Base-by-base conservation (phyloP, 2,797 vertebrate genomes). In the Eidolon dupreanum region DNA sequence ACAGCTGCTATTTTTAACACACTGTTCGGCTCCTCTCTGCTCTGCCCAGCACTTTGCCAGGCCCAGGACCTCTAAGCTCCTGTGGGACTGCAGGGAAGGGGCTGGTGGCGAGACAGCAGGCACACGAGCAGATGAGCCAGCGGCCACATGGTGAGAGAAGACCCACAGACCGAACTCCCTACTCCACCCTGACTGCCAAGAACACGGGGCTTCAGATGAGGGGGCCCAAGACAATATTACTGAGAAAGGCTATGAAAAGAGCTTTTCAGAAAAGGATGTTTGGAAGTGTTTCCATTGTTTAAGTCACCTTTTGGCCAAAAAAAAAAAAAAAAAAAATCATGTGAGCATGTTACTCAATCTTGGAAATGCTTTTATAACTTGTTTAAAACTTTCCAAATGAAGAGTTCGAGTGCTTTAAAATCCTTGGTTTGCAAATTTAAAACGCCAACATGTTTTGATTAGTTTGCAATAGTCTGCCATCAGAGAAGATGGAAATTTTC, bases 381-480 rank as follows among this genome's bases (percentile, higher is more conserved):
- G 55, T 77, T 95, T 65, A 95, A 77, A 87, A 91, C 28, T 59
- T 84, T 86, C 81, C 81, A 87, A 82, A 66, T 77, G 77, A 93
- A 55, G 61, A 79, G n/a, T 73, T 57, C 41, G 36, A 49, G 63
- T 63, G 36, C 66, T 85, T 94, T 43, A 66, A 77, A 65, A 66
- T 31, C n/a, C 38, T 79, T 74, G 65, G 38, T 85, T 82, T 63
- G 74, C 65, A 95, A 63, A 20, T 59, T 59, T 57, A 43, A 74
- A 95, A 59, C n/a, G 68, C 15, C 43, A 93, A 88, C n/a, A 78
- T 6, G n/a, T 78, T 63, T 77, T 28, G 38, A 89, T 77, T 83
- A 43, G 19, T 66, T 78, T 61, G 38, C n/a, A 31, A 43, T 22
- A 49, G 24, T 66, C 85, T 70, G 71, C 66, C 83, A 22, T 33